phyloP scores from a whole-genome alignment of 1,140 invertebrate genomes.

The Trichonephila clavipes region DNA sequence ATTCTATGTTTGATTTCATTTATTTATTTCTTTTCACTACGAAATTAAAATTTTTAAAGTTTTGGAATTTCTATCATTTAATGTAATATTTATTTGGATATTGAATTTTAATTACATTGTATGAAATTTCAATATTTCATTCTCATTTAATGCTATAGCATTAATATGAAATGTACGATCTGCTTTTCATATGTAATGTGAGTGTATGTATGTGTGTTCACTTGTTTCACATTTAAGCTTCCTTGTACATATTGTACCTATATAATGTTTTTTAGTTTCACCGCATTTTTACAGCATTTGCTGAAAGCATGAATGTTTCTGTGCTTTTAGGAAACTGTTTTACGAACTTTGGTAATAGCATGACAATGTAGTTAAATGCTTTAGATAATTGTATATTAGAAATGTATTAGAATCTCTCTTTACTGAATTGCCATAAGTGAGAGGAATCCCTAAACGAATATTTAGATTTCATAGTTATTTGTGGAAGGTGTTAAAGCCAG shows the following conservation, averaged over 20 bases:
- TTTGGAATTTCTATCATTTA: not conserved
- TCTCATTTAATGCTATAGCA: not conserved
- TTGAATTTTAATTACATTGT: no score
- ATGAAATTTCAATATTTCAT: not conserved
- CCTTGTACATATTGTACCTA: constrained; percentile 45
- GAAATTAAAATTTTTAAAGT: not conserved
- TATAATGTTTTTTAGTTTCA: constrained; percentile 50
- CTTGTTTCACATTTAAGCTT: constrained; percentile 30
- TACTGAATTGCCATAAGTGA: constrained; percentile 43
- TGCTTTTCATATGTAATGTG: constrained; percentile 26
- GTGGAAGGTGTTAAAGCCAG: constrained; percentile 47
- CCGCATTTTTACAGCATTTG: constrained; percentile 61
- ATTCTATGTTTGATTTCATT: not conserved
- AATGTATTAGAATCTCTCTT: constrained; percentile 33
- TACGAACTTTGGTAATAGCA: constrained; percentile 62
- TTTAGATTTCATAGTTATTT: constrained; percentile 40
- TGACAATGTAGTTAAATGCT: constrained; percentile 60
- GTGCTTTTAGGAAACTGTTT: constrained; percentile 65
- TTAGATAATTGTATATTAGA: constrained; percentile 59
- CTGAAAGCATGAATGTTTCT: constrained; percentile 67
- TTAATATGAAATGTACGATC: not conserved
- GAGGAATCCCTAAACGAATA: constrained; percentile 5
- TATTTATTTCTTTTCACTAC: not conserved
- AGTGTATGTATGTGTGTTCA: not conserved
- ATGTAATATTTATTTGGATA: no score